phyloP scores from a whole-genome alignment of 2,797 vertebrate genomes.

The Gila robusta region DNA sequence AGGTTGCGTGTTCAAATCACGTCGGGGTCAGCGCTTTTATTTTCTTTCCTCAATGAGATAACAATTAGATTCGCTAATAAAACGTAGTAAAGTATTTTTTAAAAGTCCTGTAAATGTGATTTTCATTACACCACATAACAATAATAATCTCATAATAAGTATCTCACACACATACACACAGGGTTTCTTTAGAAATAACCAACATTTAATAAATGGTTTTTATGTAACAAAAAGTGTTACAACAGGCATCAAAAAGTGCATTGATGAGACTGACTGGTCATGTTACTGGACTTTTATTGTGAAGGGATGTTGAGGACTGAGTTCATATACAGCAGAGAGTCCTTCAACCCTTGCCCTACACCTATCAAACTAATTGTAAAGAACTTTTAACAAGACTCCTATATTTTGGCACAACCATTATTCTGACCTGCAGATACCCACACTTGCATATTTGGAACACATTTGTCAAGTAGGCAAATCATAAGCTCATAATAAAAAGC shows the following conservation, averaged over 20 bases:
- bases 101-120: not conserved
- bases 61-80: not conserved
- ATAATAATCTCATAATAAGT: not conserved
- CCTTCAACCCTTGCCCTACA: not conserved
- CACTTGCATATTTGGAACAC: not conserved
- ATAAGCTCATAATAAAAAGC: not conserved
- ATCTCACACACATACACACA: not conserved
- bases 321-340: not conserved
- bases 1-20: conserved; percentile 69
- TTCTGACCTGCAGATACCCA: not conserved
- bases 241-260: not conserved
- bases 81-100: not conserved
- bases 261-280: not conserved
- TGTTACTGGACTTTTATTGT: not conserved
- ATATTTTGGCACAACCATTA: not conserved
- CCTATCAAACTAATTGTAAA: not conserved
- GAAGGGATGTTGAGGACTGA: not conserved
- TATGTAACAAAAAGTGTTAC: not conserved
- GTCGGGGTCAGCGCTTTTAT: conserved; percentile 35
- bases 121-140: not conserved
- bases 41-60: accelerated
- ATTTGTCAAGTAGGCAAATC: not conserved
- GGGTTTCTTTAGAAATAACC: not conserved
- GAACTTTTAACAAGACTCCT: not conserved
- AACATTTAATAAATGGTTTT: conserved; percentile 30